These are phyloP conservation scores for Phorcus lineatus DNA, from an alignment of 2,888 invertebrate species.

Conservation along the genomic window DNA sequence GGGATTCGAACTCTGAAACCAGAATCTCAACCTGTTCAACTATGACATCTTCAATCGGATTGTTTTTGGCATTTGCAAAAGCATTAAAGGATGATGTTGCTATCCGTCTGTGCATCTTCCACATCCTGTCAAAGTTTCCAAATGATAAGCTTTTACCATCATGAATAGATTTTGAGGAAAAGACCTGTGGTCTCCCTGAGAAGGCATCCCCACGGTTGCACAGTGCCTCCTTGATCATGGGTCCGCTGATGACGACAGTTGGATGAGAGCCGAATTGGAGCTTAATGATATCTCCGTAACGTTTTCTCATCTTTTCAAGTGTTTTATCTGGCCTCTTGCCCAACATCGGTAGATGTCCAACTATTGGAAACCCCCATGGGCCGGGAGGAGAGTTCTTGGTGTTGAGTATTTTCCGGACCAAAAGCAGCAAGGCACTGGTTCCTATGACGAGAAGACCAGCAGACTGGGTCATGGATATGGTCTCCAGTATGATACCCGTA, in stretches of 20 bases:
- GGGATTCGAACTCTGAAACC: slow-evolving; percentile 7
- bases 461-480: too few species aligned
- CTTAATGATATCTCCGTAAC: slow-evolving; percentile 47
- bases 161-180: slow-evolving; percentile 24
- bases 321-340: slow-evolving; percentile 39
- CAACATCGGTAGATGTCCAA: slow-evolving; percentile 49
- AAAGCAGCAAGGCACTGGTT: neutral
- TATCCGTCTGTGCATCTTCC: slow-evolving; percentile 47
- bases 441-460: too few species aligned
- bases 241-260: slow-evolving; percentile 47
- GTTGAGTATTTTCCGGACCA: neutral
- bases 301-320: slow-evolving; percentile 36
- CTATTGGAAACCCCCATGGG: slow-evolving; percentile 45
- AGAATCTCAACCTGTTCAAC: slow-evolving; percentile 28
- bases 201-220: slow-evolving; percentile 34
- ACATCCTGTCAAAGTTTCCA: slow-evolving; percentile 28
- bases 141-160: slow-evolving; percentile 32
- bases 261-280: slow-evolving; percentile 45
- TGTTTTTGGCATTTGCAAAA: slow-evolving; percentile 35
- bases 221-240: slow-evolving; percentile 35
- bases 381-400: slow-evolving; percentile 31
- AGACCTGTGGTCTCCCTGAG: slow-evolving; percentile 41
- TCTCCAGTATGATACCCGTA: too few species aligned
- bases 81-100: slow-evolving; percentile 39
- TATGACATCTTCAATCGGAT: slow-evolving; percentile 35